Percentiles rank a stretch among this genome's conserved stretches.
Evolutionary conservation across 2,797 vertebrate genomes (phyloP).

Genomic region (Galaxias olidus): DNA sequence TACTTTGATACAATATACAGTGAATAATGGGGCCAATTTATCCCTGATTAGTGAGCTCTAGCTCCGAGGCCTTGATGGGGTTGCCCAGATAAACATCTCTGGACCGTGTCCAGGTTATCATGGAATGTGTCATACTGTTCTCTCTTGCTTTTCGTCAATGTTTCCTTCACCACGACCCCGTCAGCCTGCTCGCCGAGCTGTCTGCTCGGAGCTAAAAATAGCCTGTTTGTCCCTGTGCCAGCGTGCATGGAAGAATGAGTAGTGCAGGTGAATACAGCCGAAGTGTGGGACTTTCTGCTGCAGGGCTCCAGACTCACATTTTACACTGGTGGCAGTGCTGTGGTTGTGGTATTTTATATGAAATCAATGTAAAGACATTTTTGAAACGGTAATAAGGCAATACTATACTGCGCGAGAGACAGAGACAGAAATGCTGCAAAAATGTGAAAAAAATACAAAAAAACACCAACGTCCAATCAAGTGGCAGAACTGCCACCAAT

Average conservation of each 20-base stretch:
- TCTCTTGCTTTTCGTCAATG: constrained; percentile 59
- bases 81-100: constrained; percentile 40
- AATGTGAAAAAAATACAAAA: no score
- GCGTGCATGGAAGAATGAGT: constrained; percentile 31
- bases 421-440: no score
- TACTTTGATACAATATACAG: no score
- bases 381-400: no score
- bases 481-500: no score
- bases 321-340: no score
- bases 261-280: constrained; percentile 20
- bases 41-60: constrained; percentile 7
- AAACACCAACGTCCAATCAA: no score
- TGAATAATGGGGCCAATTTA: not conserved
- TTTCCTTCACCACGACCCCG: no score
- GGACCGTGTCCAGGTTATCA: constrained; percentile 36
- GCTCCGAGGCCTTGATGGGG: constrained; percentile 8
- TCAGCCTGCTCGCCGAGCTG: constrained; percentile 21
- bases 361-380: no score
- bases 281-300: constrained; percentile 10
- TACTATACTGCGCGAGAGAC: no score
- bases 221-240: constrained; percentile 45
- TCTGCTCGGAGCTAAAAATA: constrained; percentile 62
- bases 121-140: constrained; percentile 44
- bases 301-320: no score
- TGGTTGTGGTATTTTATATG: no score